Evolutionary conservation across 1,140 invertebrate species (phyloP), one percentile per base, ranked within the genome.

Genomic region (Aphelinus certus): DNA sequence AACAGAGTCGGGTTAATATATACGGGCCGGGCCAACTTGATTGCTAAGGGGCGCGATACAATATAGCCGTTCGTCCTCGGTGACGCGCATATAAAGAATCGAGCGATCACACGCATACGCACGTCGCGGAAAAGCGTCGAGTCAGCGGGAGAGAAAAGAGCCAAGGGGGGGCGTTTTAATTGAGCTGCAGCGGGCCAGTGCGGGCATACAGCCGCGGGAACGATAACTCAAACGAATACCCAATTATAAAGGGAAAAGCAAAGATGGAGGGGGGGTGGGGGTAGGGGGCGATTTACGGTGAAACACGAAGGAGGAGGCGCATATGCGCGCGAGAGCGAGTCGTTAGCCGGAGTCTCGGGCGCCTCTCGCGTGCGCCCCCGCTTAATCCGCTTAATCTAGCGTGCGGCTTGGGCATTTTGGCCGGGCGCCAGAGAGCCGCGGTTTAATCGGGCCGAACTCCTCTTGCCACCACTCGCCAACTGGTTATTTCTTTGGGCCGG

Each of bases 151-250:
- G 51, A 9, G 9, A 53, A 53, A 53, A 53, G 51, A 53, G 4
- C 51, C 4, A 53, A 53, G 51, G 51, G 9, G 4, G 51, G 9
- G 51, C 51, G 51, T 9, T 53, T 53, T 53, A 53, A 53, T 53
- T 53, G 51, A 53, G 51, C 51, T 53, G 4, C 9, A 6, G 51
- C 51, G 9, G 9, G 4, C 9, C 9, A 6, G 51, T 9, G 4
- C 51, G 51, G 0, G 51, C 0, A 53, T 6, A 4, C n/a, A n/a
- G n/a, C 26, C 26, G 26, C 26, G 26, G 26, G 26, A 71, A 56
- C 63, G 63, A 76, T 76, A 76, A 76, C 43, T 76, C 74, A 76
- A 76, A 71, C 63, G 71, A 71, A 71, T 76, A 64, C 68, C 74
- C 68, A 76, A 76, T 76, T 76, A 76, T 61, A 70, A 57, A 64